Conservation (phyloP, 1,140 invertebrate genomes). For the Trichoplusia ni region DNA sequence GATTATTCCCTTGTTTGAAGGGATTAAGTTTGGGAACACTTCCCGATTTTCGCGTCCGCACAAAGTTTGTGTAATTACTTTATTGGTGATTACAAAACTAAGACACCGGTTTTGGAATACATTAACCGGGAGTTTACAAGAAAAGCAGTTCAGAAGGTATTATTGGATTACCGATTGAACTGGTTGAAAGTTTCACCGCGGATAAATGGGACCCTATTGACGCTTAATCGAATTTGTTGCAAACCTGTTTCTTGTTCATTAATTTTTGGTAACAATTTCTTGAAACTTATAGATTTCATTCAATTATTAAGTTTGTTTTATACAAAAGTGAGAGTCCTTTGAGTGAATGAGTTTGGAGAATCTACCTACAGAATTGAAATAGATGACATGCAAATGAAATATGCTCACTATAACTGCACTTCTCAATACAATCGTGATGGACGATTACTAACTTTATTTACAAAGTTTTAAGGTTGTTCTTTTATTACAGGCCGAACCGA, state of each 20-base stretch:
- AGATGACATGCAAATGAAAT: no score
- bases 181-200: slow-evolving; percentile 8
- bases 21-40: slow-evolving; percentile 53
- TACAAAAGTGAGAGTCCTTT: no score
- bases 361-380: not conserved
- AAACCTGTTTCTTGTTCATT: slow-evolving; percentile 11
- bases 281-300: not conserved
- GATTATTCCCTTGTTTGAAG: slow-evolving; percentile 67
- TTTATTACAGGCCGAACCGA: slow-evolving; percentile 47
- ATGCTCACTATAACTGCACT: no score
- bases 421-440: no score
- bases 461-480: not conserved
- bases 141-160: slow-evolving; percentile 19
- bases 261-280: slow-evolving; percentile 4
- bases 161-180: slow-evolving; percentile 25
- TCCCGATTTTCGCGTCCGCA: slow-evolving; percentile 41
- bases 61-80: slow-evolving; percentile 44
- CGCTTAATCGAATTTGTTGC: slow-evolving; percentile 22
- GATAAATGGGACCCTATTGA: slow-evolving; percentile 23
- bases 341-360: not conserved
- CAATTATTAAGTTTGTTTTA: not conserved
- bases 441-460: no score
- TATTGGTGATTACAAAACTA: slow-evolving; percentile 43
- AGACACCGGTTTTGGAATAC: slow-evolving; percentile 37
- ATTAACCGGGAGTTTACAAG: slow-evolving; percentile 31